phyloP scores from a whole-genome alignment of 2,797 vertebrate genomes.

The Eidolon dupreanum region DNA sequence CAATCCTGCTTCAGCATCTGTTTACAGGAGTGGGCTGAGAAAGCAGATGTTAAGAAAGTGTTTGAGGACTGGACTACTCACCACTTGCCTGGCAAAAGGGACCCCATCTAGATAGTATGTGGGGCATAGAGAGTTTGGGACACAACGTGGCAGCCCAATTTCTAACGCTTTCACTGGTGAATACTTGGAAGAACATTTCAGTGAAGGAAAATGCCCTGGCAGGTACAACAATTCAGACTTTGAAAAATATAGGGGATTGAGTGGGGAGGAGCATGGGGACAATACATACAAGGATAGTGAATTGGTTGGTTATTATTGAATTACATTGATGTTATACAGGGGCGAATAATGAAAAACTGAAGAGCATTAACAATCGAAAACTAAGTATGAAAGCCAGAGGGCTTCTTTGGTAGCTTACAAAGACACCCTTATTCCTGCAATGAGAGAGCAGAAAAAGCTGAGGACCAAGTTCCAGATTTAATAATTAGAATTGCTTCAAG shows the following conservation, averaged over 20 bases:
- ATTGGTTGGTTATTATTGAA: neutral
- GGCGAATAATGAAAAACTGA: neutral
- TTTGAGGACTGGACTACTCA: neutral
- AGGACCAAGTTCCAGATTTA: neutral
- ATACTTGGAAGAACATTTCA: neutral
- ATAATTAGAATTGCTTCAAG: neutral
- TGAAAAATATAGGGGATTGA: neutral
- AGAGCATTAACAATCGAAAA: neutral
- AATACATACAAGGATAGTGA: neutral
- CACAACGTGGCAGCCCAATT: neutral
- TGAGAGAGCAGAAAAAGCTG: neutral
- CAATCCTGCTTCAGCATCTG: neutral
- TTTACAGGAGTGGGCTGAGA: neutral
- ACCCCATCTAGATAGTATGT: neutral
- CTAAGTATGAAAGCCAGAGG: neutral
- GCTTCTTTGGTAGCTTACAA: neutral
- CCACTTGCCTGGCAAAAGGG: neutral
- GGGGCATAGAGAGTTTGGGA: neutral
- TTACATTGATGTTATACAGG: neutral
- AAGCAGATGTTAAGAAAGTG: neutral
- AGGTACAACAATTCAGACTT: neutral
- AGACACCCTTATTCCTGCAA: neutral
- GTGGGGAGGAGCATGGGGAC: neutral
- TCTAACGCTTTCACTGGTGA: neutral
- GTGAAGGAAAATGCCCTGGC: neutral